Conservation (phyloP, 2,797 vertebrate species). For the Falco concolor region DNA sequence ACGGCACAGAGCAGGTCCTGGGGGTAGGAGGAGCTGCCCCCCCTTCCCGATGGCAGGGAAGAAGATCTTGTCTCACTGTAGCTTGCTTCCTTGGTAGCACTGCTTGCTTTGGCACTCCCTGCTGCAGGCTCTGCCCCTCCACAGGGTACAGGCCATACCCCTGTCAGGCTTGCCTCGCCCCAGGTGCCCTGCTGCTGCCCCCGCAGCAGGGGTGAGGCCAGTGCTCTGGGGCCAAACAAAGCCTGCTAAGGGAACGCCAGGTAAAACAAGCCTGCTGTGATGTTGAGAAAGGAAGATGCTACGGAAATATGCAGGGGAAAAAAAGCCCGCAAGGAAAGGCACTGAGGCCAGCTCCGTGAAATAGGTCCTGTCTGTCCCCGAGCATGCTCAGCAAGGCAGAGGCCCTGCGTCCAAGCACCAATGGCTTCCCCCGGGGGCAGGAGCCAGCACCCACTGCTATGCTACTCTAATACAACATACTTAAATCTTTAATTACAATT, state of each 20-base stretch:
- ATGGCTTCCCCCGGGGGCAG: rapidly evolving
- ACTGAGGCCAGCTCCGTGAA: rapidly evolving
- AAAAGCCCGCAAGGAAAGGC: rapidly evolving
- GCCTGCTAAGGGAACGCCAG: neutral
- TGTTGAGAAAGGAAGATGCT: rapidly evolving
- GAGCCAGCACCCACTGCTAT: neutral
- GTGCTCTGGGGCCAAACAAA: rapidly evolving
- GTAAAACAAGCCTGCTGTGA: too few relatives aligned
- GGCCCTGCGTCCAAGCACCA: neutral
- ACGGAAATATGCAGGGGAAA: rapidly evolving
- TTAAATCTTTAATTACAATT: neutral
- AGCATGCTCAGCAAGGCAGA: neutral
- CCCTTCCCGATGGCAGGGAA: rapidly evolving
- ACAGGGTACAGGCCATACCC: too few relatives aligned
- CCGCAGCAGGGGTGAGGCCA: neutral
- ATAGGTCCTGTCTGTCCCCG: neutral
- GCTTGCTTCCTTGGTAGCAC: neutral
- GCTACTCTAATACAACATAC: rapidly evolving
- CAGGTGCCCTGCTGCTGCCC: neutral
- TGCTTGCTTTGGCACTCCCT: rapidly evolving
- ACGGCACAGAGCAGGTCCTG: rapidly evolving
- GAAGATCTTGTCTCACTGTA: too few relatives aligned
- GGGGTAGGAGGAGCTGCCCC: neutral
- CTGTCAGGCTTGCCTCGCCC: rapidly evolving
- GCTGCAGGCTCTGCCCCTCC: too few relatives aligned